Base-by-base conservation (phyloP, 2,797 vertebrate genomes). In the Pseudochirops corinnae region DNA sequence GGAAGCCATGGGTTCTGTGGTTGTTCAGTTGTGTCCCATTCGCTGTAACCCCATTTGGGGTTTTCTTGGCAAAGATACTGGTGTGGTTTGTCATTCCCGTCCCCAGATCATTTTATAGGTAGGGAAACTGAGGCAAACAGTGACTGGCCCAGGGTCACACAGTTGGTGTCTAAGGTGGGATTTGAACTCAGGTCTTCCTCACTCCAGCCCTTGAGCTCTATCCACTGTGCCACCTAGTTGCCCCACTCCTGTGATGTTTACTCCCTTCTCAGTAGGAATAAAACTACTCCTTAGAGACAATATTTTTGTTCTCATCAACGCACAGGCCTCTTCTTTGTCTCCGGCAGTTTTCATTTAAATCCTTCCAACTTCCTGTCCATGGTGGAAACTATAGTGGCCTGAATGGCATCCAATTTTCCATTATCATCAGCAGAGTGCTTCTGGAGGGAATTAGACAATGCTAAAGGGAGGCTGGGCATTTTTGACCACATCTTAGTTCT, bases 321-420 rank as follows among this genome's bases (percentile, higher is more conserved):
- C 12, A 9, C 33, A 55, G 28, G 33, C 94, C 56, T 55, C 4
- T 53, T 55, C 96, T 97, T 95, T 82, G 10, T 90, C 87, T 96
- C 97, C 96, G 82, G 96, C 92, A 97, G 97, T 96, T 97, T 95
- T 96, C 94, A 96, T 97, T 90, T 93, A 95, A 98, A 97, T 97
- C 67, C 97, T 98, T 97, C 97, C 95, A 57, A 97, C 97, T 97
- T 98, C 97, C 96, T 97, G 95, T 93, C 93, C 92, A 56, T 91
- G 33, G 28, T 56, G 94, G 95, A 97, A 95, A 97, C 96, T 96
- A 95, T 93, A 74, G 55, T 39, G 90, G 92, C 92, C 95, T 97
- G 95, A 98, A 94, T 57, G 94, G 94, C 62, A 91, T 95, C 97
- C 96, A 96, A 67, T 93, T 97, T 98, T 96, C 97, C 97, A 97